Evolutionary conservation across 2,797 vertebrate species (phyloP).

Genomic region (Numenius phaeopus): DNA sequence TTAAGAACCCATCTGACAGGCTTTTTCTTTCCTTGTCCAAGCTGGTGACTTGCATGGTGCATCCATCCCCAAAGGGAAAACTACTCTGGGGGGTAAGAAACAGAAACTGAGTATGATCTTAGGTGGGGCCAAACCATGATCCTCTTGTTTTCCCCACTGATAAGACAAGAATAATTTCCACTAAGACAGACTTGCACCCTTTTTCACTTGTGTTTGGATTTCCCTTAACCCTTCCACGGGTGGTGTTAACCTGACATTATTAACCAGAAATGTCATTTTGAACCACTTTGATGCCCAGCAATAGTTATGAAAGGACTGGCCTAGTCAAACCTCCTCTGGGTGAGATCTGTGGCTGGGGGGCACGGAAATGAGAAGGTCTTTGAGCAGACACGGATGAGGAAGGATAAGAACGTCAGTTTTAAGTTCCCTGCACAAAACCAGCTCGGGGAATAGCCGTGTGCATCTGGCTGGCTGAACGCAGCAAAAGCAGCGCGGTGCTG

Average conservation of each 20-base stretch:
- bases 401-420: neutral
- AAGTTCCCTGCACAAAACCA: neutral
- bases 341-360: neutral
- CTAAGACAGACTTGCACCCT: neutral
- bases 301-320: neutral
- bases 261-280: neutral
- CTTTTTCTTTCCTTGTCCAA: neutral
- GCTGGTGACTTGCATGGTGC: neutral
- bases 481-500: neutral
- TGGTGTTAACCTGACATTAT: neutral
- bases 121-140: neutral
- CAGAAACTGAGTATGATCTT: neutral
- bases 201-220: neutral
- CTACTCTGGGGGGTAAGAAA: neutral
- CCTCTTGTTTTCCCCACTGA: neutral
- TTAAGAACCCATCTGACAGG: conserved; percentile 12
- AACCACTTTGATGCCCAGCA: neutral
- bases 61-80: neutral
- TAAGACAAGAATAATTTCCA: neutral
- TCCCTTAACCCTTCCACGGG: neutral
- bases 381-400: neutral
- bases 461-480: neutral
- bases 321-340: neutral
- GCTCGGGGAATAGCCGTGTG: neutral
- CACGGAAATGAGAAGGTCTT: neutral